Base-by-base conservation (phyloP, 2,113 vertebrate species). In the Mastomys natalensis region DNA sequence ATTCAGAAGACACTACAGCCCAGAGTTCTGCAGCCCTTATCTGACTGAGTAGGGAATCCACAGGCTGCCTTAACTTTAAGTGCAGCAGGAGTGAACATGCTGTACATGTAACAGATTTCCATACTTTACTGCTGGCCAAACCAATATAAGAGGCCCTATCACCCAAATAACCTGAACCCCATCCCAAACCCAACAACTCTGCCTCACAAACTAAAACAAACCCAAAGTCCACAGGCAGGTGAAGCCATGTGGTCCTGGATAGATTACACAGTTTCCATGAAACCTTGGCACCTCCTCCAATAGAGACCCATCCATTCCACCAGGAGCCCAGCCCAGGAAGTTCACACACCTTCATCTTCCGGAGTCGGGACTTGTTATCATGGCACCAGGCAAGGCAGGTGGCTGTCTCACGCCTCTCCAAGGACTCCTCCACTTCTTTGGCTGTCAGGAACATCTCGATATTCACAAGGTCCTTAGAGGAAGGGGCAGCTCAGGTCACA, bases 401-500 rank as follows among this genome's bases (percentile, higher is more conserved):
- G 97, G 99, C 99, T 0, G 99, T 99, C 98, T 99, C 99, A 85
- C 99, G 99, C 97, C 99, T 99, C 98, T 99, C 99, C 98, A 99
- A 98, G 81, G 99, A 99, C 97, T 99, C 99, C 91, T 99, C 99
- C 78, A 99, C 99, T 98, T 99, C 99, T 96, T 99, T 99, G 92
- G 99, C 99, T 82, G 99, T 99, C 97, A 99, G 99, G 98, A 99
- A 99, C 99, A 99, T 99, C 98, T 99, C 99, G 90, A 99, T 99
- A 98, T 99, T 99, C 97, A 99, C 99, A 96, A 99, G 98, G 96
- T 99, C 99, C 99, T 99, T 96, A 21, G 48, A 74, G 85, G 86
- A 77, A 37, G 94, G 84, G 26, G 60, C 7, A 60, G 26, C 51
- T 89, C 29, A 48, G 48, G 40, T 93, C 58, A 88, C 87, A 77